Evolutionary conservation across 2,113 vertebrate species (phyloP).

Genomic region (Zosterops japonicus): DNA sequence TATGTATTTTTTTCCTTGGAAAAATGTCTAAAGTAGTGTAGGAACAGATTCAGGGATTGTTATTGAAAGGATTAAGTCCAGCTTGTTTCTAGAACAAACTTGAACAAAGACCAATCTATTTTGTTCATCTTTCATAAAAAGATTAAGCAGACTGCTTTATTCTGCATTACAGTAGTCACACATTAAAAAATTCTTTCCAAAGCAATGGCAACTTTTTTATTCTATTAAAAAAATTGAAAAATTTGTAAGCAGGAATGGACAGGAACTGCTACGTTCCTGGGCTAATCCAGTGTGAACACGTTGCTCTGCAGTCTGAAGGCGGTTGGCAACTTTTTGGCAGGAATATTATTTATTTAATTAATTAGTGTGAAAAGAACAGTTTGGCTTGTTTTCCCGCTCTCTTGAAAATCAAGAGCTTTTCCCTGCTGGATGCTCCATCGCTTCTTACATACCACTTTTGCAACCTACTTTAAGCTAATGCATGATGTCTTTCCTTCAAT

Average conservation of each 20-base stretch:
- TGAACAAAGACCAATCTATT: slow-evolving; percentile 23
- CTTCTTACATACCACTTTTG: neutral
- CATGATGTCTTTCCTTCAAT: neutral
- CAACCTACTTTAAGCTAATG: neutral
- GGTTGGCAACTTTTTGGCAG: slow-evolving; percentile 51
- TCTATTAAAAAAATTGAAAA: neutral
- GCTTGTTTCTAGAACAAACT: slow-evolving; percentile 27
- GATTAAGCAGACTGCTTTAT: slow-evolving; percentile 44
- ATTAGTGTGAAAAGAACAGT: neutral
- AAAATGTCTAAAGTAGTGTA: neutral
- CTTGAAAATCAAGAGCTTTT: neutral
- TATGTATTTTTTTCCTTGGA: neutral
- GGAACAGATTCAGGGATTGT: neutral
- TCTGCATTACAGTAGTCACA: slow-evolving; percentile 5
- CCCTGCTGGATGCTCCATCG: neutral
- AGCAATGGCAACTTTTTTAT: neutral
- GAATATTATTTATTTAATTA: slow-evolving; percentile 55
- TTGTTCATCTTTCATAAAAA: slow-evolving; percentile 49
- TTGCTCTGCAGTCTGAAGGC: neutral
- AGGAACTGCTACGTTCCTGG: slow-evolving; percentile 39
- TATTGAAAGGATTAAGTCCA: slow-evolving; percentile 5
- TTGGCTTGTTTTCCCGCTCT: neutral
- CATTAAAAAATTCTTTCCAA: slow-evolving; percentile 31
- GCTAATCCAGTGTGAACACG: slow-evolving; percentile 51
- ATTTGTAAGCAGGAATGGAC: slow-evolving; percentile 47